Base-by-base conservation (phyloP, 2,797 vertebrate species). In the Ficedula albicollis region DNA sequence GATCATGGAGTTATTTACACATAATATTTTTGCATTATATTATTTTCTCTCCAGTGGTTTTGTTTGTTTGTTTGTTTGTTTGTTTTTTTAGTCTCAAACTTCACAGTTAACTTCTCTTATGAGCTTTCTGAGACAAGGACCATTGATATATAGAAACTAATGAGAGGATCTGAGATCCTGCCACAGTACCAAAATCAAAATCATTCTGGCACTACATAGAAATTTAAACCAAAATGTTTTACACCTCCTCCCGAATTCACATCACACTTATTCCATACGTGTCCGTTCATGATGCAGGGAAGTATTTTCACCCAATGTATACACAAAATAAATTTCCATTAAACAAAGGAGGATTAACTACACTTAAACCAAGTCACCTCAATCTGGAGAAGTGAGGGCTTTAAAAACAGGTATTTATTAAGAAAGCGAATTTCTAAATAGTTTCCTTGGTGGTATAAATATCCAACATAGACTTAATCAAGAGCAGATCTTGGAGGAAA, bases 381-480 rank as follows among this genome's bases (percentile, higher is more conserved):
- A 72, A 91, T 60, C 78, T 17, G 0, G 43, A 49, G 51, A 66
- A 29, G 27, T 22, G 73, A 48, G 59, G 82, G 77, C 86, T 91
- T 94, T 66, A 64, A 80, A 95, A 96, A 84, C 14, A 91, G 74
- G 75, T 84, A 84, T 92, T 92, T 95, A 95, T 76, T 86, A 94
- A 63, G 74, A 74, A 90, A 83, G 34, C 39, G 72, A 74, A 93
- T 95, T 81, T 95, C 79, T 90, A 87, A 93, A 89, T 66, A 73
- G 30, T 56, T 92, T 78, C 75, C 49, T 87, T 27, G 9, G 29
- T 74, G 73, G 72, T 77, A 63, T 16, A 54, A 96, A 96, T 93
- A 96, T 74, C 91, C 23, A 22, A 79, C 77, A 68, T 1, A 78
- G 74, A 93, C 87, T 95, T 96, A 96, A 97, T 96, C 96, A 96